A percentile compares a stretch with the other conserved stretches of the same genome.
Conservation (phyloP, 2,888 invertebrate species). For the Tholera decimalis region DNA sequence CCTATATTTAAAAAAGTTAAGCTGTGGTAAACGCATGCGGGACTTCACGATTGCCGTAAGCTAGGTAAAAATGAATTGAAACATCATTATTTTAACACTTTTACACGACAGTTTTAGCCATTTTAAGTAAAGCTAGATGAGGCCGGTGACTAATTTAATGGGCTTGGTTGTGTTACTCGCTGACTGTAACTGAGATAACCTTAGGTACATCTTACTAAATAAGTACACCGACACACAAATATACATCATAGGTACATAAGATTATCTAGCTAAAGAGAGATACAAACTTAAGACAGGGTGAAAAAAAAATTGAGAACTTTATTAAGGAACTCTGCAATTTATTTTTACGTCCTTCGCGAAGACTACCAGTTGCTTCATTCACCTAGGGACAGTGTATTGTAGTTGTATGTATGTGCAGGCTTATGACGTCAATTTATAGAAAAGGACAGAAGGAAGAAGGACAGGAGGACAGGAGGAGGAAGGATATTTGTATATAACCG, state of each 20-base stretch:
- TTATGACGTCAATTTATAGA: conserved; percentile 1
- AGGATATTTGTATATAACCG: too few species aligned
- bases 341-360: conserved; percentile 32
- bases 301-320: conserved; percentile 33
- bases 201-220: too few species aligned
- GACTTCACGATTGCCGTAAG: background rate
- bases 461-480: too few species aligned
- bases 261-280: conserved; percentile 11
- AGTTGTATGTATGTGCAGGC: background rate
- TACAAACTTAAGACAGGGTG: conserved; percentile 29
- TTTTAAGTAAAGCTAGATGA: too few species aligned
- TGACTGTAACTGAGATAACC: too few species aligned
- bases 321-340: conserved; percentile 34
- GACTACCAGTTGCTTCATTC: conserved; percentile 47
- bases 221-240: conserved; percentile 15
- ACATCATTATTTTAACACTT: too few species aligned
- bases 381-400: background rate
- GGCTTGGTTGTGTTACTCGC: too few species aligned
- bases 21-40: background rate
- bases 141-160: too few species aligned
- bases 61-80: background rate
- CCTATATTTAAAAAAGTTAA: background rate
- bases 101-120: too few species aligned
- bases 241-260: background rate
- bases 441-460: too few species aligned